Conservation (phyloP, 2,888 invertebrate genomes). For the Drosophila neotestacea region DNA sequence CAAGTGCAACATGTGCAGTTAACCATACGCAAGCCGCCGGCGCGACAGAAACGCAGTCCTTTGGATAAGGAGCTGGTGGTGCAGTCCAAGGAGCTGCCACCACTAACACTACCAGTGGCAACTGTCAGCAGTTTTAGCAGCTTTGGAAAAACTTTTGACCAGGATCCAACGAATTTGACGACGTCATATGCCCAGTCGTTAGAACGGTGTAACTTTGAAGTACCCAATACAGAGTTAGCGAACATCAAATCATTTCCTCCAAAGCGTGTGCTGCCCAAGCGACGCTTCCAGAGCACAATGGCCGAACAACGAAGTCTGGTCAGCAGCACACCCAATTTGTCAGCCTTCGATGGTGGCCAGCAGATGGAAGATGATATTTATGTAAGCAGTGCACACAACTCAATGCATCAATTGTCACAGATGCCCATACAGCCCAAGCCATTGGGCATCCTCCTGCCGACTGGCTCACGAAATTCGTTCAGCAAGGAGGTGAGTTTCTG, state of each 20-base stretch:
- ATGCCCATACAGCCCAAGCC: conserved; percentile 83
- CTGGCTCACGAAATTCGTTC: conserved; percentile 83
- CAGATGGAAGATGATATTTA: conserved; percentile 86
- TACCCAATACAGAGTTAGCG: conserved; percentile 49
- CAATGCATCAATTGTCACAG: conserved; percentile 86
- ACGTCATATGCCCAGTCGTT: conserved; percentile 84
- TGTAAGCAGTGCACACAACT: conserved; percentile 88
- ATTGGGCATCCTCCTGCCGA: conserved; percentile 83
- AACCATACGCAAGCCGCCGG: conserved; percentile 78
- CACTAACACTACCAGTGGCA: conserved; percentile 4
- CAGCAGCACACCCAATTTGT: conserved; percentile 88
- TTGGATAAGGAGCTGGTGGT: conserved; percentile 19
- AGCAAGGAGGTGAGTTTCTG: conserved; percentile 91
- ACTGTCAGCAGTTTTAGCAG: conserved; percentile 57
- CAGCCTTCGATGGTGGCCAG: conserved; percentile 80
- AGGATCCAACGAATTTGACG: conserved; percentile 84
- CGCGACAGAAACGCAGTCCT: conserved; percentile 57
- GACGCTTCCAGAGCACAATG: conserved; percentile 76
- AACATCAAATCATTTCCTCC: conserved; percentile 25
- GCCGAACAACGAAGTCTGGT: conserved; percentile 83
- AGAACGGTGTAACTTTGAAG: conserved; percentile 84
- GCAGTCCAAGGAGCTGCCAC: conserved; percentile 5
- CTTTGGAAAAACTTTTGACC: conserved; percentile 83
- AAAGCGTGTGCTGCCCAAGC: conserved; percentile 69
- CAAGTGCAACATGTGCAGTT: conserved; percentile 80